These are phyloP conservation scores for Pseudorhombus dupliciocellatus DNA, from an alignment of 2,113 vertebrate species.

Conservation along the genomic window DNA sequence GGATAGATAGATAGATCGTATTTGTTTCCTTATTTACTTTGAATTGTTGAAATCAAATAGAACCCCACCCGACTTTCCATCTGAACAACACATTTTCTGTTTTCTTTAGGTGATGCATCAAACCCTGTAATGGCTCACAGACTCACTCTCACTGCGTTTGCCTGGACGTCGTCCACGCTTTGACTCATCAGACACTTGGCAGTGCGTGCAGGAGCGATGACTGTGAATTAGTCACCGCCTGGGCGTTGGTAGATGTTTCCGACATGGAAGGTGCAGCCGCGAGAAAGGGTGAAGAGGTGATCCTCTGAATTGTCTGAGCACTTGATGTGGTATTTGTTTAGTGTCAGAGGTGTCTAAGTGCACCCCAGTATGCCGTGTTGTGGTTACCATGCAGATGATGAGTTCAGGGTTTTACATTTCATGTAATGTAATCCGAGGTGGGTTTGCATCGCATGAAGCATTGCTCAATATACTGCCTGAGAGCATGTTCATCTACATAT, in stretches of 20 bases:
- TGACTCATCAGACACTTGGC: conserved; percentile 59
- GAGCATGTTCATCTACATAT: background rate
- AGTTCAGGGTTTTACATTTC: background rate
- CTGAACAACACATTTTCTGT: background rate
- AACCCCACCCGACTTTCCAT: background rate
- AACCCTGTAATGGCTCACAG: conserved; percentile 20
- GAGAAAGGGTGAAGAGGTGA: conserved; percentile 21
- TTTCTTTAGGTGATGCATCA: conserved; percentile 21
- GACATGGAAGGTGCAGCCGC: conserved; percentile 39
- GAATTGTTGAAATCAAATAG: background rate
- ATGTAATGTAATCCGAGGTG: background rate
- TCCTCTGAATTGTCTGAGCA: conserved; percentile 5
- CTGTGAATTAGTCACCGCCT: conserved; percentile 53
- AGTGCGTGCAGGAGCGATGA: conserved; percentile 35
- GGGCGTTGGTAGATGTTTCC: conserved; percentile 47
- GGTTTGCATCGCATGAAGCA: background rate
- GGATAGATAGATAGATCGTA: too few species aligned
- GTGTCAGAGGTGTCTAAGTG: background rate
- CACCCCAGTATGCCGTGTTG: background rate
- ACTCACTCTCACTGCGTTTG: conserved; percentile 24
- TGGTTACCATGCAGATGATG: background rate
- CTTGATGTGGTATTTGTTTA: background rate
- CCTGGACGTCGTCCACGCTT: conserved; percentile 43
- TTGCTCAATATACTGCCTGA: background rate
- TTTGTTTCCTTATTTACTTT: too few species aligned